Evolutionary conservation across 2,113 vertebrate genomes (phyloP), one percentile per base, ranked within the genome.

Genomic region (Puffinus mauretanicus): DNA sequence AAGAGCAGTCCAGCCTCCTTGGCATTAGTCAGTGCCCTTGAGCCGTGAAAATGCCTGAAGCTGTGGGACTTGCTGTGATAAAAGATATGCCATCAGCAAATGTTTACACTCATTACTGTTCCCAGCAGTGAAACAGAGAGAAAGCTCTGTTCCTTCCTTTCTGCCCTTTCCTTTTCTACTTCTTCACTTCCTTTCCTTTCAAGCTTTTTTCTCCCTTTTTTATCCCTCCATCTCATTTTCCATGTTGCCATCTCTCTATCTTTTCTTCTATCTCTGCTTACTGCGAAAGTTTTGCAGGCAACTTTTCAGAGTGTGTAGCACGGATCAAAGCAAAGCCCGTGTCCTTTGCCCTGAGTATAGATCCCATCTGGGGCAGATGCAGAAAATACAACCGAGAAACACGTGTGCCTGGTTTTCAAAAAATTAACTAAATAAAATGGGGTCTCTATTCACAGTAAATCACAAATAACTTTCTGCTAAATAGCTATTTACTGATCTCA

Each of bases 61-160:
- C 82, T 82, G 22, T 95, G 88, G 76, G 79, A 92, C 76, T 94
- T 96, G 61, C 88, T 83, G 44, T 72, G 66, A 66, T 90, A 94
- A 95, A 97, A 95, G 91, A 70, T 88, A 40, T 10, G 40, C 57
- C 85, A 92, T 96, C 83, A 95, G 77, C 89, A 95, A 97, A 96
- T 96, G 78, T 95, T 97, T 93, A 82, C 67, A 46, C 46, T 85
- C 36, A 29, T 88, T 94, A n/a, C 81, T 61, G 86, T 94, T 94
- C 82, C 76, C 78, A 93, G 82, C 67, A 91, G 54, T 24, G 71
- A 88, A 88, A 90, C 40, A 62, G 67, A 86, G 67, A 92, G 80
- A 84, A 93, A 83, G 20, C 32, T 20, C 26, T 62, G 34, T 87
- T 82, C 44, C 24, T 86, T 87, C 30, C 10, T 9, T 88, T 81